Conservation (phyloP, 2,797 vertebrate genomes). For the Rhyacichthys aspro region DNA sequence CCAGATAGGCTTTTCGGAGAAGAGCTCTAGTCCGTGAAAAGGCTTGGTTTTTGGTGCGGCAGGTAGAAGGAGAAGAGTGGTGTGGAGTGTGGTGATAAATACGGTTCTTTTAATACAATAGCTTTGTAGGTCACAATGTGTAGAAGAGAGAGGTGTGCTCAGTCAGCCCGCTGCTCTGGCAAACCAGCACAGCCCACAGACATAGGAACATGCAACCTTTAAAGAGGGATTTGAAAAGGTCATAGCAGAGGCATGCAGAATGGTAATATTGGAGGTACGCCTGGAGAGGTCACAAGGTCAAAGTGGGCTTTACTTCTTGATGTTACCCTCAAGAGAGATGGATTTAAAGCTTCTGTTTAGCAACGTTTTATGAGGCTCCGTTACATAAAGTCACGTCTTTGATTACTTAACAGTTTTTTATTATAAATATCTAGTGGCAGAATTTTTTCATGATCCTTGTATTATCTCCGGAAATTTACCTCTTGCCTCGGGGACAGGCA, state of each 20-base stretch:
- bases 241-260: conserved; percentile 73
- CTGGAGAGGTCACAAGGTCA: conserved; percentile 71
- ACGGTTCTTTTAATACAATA: conserved; percentile 79
- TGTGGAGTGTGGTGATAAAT: conserved; percentile 74
- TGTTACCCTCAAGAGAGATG: conserved; percentile 29
- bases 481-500: neutral
- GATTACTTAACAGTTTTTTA: conserved; percentile 29
- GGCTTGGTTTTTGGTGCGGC: conserved; percentile 56
- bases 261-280: conserved; percentile 70
- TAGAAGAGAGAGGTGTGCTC: conserved; percentile 61
- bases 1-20: conserved; percentile 69
- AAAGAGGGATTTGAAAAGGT: conserved; percentile 82
- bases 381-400: conserved; percentile 12
- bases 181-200: conserved; percentile 63
- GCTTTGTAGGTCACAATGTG: conserved; percentile 77
- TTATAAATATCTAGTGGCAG: neutral
- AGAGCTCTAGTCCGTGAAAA: conserved; percentile 66
- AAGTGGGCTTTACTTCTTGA: conserved; percentile 53
- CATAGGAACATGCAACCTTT: conserved; percentile 75
- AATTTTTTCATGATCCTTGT: neutral
- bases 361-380: neutral
- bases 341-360: conserved; percentile 30
- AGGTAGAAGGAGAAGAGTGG: conserved; percentile 53
- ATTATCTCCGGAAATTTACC: conserved; percentile 3
- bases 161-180: conserved; percentile 61